Evolutionary conservation across 2,888 invertebrate species (phyloP), one percentile per base, ranked within the genome.

Genomic region (Trissolcus brochymenae): DNA sequence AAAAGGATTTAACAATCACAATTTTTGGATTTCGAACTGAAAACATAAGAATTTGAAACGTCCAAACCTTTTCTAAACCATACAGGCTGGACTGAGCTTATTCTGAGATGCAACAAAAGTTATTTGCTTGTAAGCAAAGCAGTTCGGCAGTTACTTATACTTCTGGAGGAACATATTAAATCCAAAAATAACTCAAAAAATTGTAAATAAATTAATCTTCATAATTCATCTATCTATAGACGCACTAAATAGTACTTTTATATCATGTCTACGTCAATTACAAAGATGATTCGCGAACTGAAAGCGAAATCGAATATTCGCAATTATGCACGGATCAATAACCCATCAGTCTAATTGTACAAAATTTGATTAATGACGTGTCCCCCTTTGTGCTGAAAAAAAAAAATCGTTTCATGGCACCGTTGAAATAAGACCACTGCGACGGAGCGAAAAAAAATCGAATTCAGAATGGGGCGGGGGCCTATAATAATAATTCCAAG

Each of bases 351-450:
- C 56, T 72, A 59, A 71, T 62, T 51, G 70, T 56, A 56, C 17
- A 40, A 19, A 6, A 72, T 64, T 56, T 71, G 56, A 71, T 71
- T 65, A 59, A 65, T 25, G 60, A 50, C 72, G 59, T 29, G 46
- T 64, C 21, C 54, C 14, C 35, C 35, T 59, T 57, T 72, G 60
- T 51, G 57, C 64, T 41, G n/a, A 2, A 7, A 14, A 16, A 7
- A 17, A 59, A 60, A 59, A 61, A 65, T 57, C 53, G n/a, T 72
- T 64, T 46, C 55, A 66, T 50, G 49, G 25, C 21, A 51, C n/a
- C 60, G 46, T 73, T 60, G 60, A 66, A 60, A 55, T 66, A 66
- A 66, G 35, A 35, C 35, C 35, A 35, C 35, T 35, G 35, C 35
- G 35, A 35, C 35, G 35, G 35, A 35, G 35, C 35, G 35, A 35